Evolutionary conservation across 2,888 invertebrate species (phyloP).

Genomic region (Frankliniella intonsa): DNA sequence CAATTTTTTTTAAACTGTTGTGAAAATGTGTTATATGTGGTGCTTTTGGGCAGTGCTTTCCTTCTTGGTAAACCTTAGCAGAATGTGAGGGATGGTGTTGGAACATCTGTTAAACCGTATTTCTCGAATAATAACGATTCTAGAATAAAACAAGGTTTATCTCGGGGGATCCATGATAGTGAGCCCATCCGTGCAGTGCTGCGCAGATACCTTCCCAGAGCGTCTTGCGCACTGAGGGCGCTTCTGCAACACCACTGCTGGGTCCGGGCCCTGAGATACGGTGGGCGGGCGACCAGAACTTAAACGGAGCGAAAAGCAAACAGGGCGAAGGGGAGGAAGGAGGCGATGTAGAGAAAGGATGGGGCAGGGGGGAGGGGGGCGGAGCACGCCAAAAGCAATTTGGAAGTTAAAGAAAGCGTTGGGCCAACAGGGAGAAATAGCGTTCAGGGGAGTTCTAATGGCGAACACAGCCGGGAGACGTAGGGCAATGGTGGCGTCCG

Average conservation of each 20-base stretch:
- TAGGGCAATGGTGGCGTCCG: neutral
- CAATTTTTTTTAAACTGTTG: too few species aligned
- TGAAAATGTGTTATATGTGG: too few species aligned
- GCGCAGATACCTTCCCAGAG: too few species aligned
- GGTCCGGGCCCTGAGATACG: neutral
- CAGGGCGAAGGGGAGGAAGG: neutral
- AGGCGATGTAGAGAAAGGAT: neutral
- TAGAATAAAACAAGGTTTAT: too few species aligned
- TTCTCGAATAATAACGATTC: too few species aligned
- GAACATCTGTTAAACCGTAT: too few species aligned
- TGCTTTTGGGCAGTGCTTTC: too few species aligned
- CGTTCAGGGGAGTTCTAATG: conserved; percentile 21
- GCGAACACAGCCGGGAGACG: neutral
- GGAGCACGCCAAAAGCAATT: conserved; percentile 6
- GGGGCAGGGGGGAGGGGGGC: neutral
- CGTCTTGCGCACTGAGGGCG: neutral
- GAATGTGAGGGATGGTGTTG: too few species aligned
- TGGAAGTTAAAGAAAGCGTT: conserved; percentile 19
- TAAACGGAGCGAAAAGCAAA: conserved; percentile 26
- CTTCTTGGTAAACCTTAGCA: too few species aligned
- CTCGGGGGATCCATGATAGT: too few species aligned
- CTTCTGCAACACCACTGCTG: neutral
- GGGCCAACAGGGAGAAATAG: neutral
- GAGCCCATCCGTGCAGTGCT: too few species aligned
- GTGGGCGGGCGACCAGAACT: neutral